Conservation (phyloP, 1,140 invertebrate species). For the Tigriopus japonicus region DNA sequence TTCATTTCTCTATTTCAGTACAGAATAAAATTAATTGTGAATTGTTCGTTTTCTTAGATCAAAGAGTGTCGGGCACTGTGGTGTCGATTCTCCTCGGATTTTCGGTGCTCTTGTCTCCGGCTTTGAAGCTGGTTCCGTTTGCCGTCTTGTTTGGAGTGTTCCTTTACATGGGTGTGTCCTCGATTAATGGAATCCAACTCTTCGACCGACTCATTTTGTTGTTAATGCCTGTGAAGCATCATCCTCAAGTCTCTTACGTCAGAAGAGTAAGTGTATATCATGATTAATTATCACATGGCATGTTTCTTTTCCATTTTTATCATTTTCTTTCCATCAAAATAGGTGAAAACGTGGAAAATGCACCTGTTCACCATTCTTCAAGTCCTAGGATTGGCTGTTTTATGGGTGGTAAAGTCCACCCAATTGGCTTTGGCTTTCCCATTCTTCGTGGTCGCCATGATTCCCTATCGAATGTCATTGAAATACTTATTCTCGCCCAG, state of each 20-base stretch:
- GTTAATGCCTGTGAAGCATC: constrained; percentile 83
- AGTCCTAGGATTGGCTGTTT: constrained; percentile 45
- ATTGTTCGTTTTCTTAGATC: constrained; percentile 36
- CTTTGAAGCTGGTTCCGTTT: constrained; percentile 67
- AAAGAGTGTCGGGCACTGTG: constrained; percentile 51
- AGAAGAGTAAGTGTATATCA: constrained; percentile 10
- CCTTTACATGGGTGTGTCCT: constrained; percentile 86
- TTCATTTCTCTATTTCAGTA: too few relatives aligned
- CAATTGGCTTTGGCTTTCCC: constrained; percentile 67
- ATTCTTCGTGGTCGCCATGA: constrained; percentile 74
- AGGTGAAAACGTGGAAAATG: constrained; percentile 78
- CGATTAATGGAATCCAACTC: constrained; percentile 75
- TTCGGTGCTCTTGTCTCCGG: constrained; percentile 56
- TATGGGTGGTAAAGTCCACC: constrained; percentile 77
- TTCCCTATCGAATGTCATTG: constrained; percentile 62
- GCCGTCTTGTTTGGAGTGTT: constrained; percentile 89
- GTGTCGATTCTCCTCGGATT: constrained; percentile 52
- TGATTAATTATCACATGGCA: background rate
- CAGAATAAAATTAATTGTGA: too few relatives aligned
- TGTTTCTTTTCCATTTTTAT: constrained; percentile 4
- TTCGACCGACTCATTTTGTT: constrained; percentile 66
- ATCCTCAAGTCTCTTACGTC: constrained; percentile 46
- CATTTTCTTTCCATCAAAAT: constrained; percentile 23
- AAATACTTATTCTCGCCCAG: constrained; percentile 48
- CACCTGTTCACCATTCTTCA: constrained; percentile 74